phyloP scores from a whole-genome alignment of 2,113 vertebrate species.

The Cisticola juncidis region DNA sequence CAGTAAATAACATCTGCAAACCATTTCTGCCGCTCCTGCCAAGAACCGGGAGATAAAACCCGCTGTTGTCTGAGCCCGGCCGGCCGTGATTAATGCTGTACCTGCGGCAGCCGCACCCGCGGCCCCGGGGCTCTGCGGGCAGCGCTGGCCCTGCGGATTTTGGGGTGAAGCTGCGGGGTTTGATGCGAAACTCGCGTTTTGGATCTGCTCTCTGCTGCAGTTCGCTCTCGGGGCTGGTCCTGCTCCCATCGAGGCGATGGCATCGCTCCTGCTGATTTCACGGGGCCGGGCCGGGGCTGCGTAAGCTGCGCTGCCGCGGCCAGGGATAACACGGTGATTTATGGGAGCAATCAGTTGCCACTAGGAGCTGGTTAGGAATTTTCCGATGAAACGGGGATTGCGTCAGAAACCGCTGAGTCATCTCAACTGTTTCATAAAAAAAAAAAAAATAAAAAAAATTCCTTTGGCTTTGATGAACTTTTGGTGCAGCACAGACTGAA shows the following conservation, averaged over 20 bases:
- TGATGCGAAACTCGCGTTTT: neutral
- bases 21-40: conserved; percentile 23
- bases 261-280: conserved; percentile 50
- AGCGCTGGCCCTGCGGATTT: accelerated
- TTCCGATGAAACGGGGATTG: conserved; percentile 63
- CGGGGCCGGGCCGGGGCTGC: neutral
- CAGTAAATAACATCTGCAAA: conserved; percentile 70
- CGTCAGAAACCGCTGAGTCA: conserved; percentile 70
- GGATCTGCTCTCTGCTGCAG: neutral
- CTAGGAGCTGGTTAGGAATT: conserved; percentile 63
- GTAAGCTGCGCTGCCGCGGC: neutral
- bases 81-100: neutral
- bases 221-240: neutral
- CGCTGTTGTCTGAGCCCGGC: neutral
- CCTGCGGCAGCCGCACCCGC: neutral
- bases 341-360: conserved; percentile 53
- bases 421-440: conserved; percentile 38
- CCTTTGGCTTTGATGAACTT: conserved; percentile 41
- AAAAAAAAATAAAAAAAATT: neutral
- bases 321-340: conserved; percentile 63
- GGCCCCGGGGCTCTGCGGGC: neutral
- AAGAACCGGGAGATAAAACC: conserved; percentile 31
- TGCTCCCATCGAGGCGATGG: neutral
- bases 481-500: neutral
- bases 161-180: neutral